Evolutionary conservation across 2,888 invertebrate species (phyloP).

Genomic region (Tenthredo livida): DNA sequence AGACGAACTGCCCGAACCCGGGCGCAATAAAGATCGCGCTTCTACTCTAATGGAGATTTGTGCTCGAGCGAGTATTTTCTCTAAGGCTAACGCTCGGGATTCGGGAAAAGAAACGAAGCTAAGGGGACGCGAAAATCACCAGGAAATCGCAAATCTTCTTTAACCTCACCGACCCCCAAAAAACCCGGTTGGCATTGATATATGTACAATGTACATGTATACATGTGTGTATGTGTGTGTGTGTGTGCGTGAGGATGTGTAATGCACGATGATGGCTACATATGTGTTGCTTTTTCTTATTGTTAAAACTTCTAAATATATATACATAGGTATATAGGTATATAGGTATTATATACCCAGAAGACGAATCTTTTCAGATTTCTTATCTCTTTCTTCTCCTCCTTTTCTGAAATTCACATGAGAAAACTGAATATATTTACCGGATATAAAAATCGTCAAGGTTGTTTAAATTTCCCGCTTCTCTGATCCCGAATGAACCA

Average conservation of each 20-base stretch:
- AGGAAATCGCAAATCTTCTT: slow-evolving; percentile 50
- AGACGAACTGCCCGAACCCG: slow-evolving; percentile 52
- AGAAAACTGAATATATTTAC: neutral
- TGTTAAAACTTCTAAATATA: neutral
- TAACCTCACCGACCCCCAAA: slow-evolving; percentile 12
- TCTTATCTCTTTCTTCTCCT: neutral
- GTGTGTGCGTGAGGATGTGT: neutral
- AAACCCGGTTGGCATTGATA: neutral
- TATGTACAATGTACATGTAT: neutral
- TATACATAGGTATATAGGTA: neutral
- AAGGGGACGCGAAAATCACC: neutral
- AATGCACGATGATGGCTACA: neutral
- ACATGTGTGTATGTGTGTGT: neutral
- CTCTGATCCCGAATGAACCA: slow-evolving; percentile 12
- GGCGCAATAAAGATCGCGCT: slow-evolving; percentile 49
- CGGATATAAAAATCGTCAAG: neutral
- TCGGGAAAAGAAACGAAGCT: neutral
- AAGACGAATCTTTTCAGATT: neutral
- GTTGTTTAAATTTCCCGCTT: slow-evolving; percentile 11
- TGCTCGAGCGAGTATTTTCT: slow-evolving; percentile 36
- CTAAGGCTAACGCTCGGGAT: neutral
- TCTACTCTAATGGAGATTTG: slow-evolving; percentile 52
- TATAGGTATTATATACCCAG: neutral
- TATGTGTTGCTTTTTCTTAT: neutral
- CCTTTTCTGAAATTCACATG: neutral